phyloP scores from a whole-genome alignment of 2,797 vertebrate species.

The Poecilia picta region DNA sequence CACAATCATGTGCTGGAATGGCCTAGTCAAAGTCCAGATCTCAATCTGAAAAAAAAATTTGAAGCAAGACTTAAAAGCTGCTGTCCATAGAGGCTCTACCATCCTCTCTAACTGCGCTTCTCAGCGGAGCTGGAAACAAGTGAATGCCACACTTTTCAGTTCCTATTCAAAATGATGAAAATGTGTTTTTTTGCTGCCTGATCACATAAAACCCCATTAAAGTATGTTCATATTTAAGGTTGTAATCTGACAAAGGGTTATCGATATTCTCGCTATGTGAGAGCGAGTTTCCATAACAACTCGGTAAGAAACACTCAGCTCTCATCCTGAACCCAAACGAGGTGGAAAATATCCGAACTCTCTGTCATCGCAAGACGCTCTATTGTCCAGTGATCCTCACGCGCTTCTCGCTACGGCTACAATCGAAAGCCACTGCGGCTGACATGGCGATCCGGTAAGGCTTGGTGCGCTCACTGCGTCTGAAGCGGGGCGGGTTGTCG shows the following conservation, averaged over 20 bases:
- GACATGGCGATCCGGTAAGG: constrained; percentile 40
- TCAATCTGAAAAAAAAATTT: not conserved
- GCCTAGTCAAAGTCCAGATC: not conserved
- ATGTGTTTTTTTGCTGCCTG: not conserved
- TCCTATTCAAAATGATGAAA: not conserved
- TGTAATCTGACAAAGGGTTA: not conserved
- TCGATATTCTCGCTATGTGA: constrained; percentile 18
- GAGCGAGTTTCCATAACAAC: constrained; percentile 12
- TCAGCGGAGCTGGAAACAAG: not conserved
- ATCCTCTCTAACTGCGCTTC: not conserved
- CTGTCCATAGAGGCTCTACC: not conserved
- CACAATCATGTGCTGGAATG: too few species aligned
- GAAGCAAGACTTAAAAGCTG: not conserved
- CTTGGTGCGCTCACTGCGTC: constrained; percentile 83
- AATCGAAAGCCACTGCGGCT: constrained; percentile 32
- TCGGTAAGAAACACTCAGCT: constrained; percentile 36
- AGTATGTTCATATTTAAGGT: not conserved
- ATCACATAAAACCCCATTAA: not conserved
- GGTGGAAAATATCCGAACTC: constrained; percentile 34
- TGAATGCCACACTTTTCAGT: not conserved
- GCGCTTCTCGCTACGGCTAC: not conserved
- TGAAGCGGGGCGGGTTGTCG: constrained; percentile 92
- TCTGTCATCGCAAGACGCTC: constrained; percentile 69
- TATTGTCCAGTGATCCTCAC: constrained; percentile 63
- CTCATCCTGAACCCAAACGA: constrained; percentile 42